Base-by-base conservation (phyloP, 2,797 vertebrate genomes). In the Oreochromis grahami region DNA sequence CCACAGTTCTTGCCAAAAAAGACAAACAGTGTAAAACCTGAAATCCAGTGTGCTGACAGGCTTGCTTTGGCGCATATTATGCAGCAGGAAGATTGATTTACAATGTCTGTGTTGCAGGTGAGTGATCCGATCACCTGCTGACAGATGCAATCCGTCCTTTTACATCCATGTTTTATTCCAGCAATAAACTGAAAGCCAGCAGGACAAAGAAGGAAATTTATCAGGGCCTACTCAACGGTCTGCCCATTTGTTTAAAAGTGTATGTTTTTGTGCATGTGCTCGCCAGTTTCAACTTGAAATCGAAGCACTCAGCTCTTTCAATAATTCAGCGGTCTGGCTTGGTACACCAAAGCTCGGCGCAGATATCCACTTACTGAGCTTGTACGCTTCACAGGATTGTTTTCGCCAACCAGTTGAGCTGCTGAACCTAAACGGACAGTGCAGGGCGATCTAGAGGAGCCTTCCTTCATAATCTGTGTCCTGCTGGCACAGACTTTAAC, bases 241-340 rank as follows among this genome's bases (percentile, higher is more conserved):
- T 55, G 6, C 2, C 34, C n/a, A n/a, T 76, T 88, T 70, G 9
- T 90, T 85, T 77, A 21, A 78, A 82, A 45, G 56, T 48, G 60
- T 13, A 9, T 79, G 56, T 43, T 12, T 74, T 48, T 50, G 70
- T 50, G 70, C 70, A 74, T 81, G 15, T 50, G 29, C 50, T 77
- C 29, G 68, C 81, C 83, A 60, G 53, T 29, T 91, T 86, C 79
- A 89, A 51, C 79, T 63, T 88, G 86, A 89, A 94, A 95, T 41
- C 9, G 80, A 88, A 91, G 45, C 85, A 89, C 93, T 94, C 93
- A 92, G 91, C 87, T 91, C 78, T 89, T 91, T 96, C 86, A 96
- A 96, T 96, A 96, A 96, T 96, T 96, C 92, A 96, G 94, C 48
- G 93, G 94, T 95, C 93, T 96, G 95, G 94, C 94, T 89, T 52